A percentile compares a stretch with the other conserved stretches of the same genome.
Conservation (phyloP, 2,797 vertebrate genomes). For the Bradypodion pumilum region DNA sequence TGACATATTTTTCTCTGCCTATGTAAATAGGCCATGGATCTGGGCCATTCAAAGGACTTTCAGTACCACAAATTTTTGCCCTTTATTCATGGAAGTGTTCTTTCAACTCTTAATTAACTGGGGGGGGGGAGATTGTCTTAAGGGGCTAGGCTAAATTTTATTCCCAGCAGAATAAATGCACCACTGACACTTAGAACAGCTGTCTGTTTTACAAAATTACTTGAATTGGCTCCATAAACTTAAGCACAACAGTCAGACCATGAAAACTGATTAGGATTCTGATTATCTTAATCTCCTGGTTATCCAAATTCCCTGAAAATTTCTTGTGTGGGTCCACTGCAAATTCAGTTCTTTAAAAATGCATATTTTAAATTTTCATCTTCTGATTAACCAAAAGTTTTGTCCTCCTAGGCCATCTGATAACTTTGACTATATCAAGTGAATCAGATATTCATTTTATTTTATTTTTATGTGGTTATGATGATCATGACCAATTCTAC, state of each 20-base stretch:
- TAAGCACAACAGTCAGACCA: neutral
- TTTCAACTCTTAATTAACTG: conserved; percentile 18
- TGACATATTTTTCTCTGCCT: conserved; percentile 1
- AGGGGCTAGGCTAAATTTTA: neutral
- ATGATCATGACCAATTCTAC: neutral
- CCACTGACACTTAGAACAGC: neutral
- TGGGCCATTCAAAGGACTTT: neutral
- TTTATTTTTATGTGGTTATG: neutral
- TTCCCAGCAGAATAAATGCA: neutral
- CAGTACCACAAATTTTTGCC: neutral
- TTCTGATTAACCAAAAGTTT: neutral
- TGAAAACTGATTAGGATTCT: neutral
- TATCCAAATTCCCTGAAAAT: neutral
- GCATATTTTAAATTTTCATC: neutral
- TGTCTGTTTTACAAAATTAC: neutral
- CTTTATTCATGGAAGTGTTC: conserved; percentile 10
- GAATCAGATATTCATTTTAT: neutral
- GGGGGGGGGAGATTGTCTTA: neutral
- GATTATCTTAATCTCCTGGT: neutral
- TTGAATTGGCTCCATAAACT: neutral
- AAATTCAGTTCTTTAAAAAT: neutral
- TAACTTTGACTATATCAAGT: neutral
- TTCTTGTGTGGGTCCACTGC: neutral
- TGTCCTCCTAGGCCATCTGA: neutral
- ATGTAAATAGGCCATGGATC: conserved; percentile 7